phyloP scores from a whole-genome alignment of 2,113 vertebrate genomes.

The Ramphastos sulfuratus region DNA sequence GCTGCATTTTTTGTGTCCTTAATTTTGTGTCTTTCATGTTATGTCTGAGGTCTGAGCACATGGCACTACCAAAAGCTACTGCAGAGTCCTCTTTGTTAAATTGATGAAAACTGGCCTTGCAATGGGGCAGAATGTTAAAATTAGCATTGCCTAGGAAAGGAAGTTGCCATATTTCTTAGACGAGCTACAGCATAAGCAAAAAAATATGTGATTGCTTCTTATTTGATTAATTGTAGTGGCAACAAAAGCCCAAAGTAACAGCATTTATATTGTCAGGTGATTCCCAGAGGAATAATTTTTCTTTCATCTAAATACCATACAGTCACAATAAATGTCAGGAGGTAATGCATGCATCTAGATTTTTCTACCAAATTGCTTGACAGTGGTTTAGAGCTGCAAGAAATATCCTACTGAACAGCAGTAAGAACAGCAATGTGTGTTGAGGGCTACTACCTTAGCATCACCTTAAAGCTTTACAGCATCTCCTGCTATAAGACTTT shows the following conservation, averaged over 20 bases:
- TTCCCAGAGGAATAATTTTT: conserved; percentile 43
- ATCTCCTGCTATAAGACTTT: background rate
- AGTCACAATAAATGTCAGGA: conserved; percentile 30
- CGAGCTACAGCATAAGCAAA: background rate
- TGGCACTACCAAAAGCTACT: background rate
- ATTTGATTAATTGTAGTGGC: conserved; percentile 58
- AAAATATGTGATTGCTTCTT: background rate
- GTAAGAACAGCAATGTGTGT: background rate
- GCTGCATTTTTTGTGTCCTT: background rate
- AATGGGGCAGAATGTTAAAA: background rate
- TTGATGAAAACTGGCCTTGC: background rate
- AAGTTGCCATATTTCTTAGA: background rate
- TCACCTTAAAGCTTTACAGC: background rate
- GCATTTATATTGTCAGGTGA: conserved; percentile 52
- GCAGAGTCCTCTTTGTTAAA: background rate
- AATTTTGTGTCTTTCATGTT: background rate
- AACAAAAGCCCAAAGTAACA: conserved; percentile 48
- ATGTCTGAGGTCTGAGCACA: background rate
- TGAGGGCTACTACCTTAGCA: background rate
- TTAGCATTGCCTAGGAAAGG: background rate
- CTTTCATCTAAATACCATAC: conserved; percentile 9
- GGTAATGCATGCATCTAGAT: conserved; percentile 25
- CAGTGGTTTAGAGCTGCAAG: background rate
- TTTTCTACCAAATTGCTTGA: conserved; percentile 3
- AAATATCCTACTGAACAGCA: background rate